phyloP scores from a whole-genome alignment of 1,140 invertebrate genomes.

The Brachionus koreanus region DNA sequence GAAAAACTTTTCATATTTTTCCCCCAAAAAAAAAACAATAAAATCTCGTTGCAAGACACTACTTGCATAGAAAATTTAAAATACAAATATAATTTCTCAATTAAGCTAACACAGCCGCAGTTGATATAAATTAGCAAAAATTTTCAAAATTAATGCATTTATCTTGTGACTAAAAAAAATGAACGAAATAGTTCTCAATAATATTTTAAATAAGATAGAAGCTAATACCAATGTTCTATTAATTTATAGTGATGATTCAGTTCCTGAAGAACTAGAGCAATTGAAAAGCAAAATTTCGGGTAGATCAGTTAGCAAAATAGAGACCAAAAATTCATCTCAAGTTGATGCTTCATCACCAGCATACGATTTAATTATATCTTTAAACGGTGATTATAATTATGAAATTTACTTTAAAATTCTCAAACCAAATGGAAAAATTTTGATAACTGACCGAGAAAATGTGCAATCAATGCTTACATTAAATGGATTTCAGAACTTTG shows the following conservation, averaged over 20 bases:
- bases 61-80: background rate
- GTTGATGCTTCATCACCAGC: background rate
- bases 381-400: background rate
- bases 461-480: background rate
- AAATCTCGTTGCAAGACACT: background rate
- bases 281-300: background rate
- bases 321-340: background rate
- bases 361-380: constrained; percentile 28
- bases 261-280: background rate
- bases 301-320: background rate
- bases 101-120: background rate
- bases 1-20: constrained; percentile 20
- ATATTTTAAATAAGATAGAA: constrained; percentile 31
- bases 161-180: constrained; percentile 35
- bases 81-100: background rate
- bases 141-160: background rate
- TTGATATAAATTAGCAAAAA: constrained; percentile 7
- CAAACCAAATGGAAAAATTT: constrained; percentile 24
- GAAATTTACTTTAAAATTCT: constrained; percentile 37
- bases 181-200: constrained; percentile 29
- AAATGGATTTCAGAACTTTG: constrained; percentile 16
- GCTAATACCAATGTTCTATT: background rate
- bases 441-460: background rate
- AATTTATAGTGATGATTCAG: background rate
- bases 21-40: background rate